Base-by-base conservation (phyloP, 2,888 invertebrate genomes). In the Tortricodes alternella region DNA sequence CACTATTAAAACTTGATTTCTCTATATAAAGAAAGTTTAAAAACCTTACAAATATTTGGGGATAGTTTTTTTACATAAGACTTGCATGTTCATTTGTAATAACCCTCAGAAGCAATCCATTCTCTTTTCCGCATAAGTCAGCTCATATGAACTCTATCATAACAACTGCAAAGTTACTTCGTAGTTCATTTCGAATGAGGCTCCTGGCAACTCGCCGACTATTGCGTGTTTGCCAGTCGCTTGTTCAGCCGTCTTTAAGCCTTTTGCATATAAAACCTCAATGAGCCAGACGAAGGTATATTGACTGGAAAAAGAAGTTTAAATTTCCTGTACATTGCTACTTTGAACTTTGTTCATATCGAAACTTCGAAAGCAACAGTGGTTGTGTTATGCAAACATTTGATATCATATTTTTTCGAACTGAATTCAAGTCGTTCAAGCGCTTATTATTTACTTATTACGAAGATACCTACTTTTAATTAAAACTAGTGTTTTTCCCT, bases 191-290 rank as follows among this genome's bases (percentile, higher is more conserved):
- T 37, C n/a, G 56, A 56, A 56, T 56, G 29, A 49, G 50, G 23
- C 50, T 37, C 21, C 35, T 21, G 24, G 56, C 44, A 50, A 18
- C 44, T 29, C 37, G 38, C 56, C 56, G 35, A 43, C 55, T 41
- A 55, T 56, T 56, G 49, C 56, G 56, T 56, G 43, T 48, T 55
- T 49, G 44, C 21, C 38, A 44, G 56, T 50, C 44, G 50, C 56
- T 56, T 44, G 50, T 56, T 50, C 49, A 49, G 35, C 43, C 39
- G 34, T 53, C 56, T 56, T 46, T 50, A 50, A 56, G 50, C 44
- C 56, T 50, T 56, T 50, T 50, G 49, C 49, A 50, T 56, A 43
- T 44, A 38, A 41, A 55, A 56, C 49, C 44, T 48, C 27, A 35
- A 41, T 35, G 23, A 41, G 46, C 32, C 21, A 24, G 27, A 19